Percentiles rank a stretch among this genome's conserved stretches.
phyloP scores from a whole-genome alignment of 2,888 invertebrate species.

The Ornithoptera priamus region DNA sequence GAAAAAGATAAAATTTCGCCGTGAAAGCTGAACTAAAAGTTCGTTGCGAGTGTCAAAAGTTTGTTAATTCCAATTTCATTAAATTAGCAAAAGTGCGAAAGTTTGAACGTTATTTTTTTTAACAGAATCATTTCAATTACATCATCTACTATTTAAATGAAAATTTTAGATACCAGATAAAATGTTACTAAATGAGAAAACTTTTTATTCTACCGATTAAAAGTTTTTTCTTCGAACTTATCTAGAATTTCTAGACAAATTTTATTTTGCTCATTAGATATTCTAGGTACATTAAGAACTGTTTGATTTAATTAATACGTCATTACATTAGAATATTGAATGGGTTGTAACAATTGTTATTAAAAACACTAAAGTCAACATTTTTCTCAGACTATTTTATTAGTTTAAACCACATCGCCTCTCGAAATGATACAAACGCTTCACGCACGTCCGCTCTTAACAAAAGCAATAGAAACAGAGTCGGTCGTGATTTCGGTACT shows the following conservation, averaged over 20 bases:
- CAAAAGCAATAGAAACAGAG: slow-evolving; percentile 16
- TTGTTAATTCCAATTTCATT: not conserved
- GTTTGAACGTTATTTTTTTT: not conserved
- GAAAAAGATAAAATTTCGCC: too few species aligned
- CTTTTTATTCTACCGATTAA: too few species aligned
- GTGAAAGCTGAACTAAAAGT: not conserved
- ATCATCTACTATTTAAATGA: slow-evolving; percentile 26
- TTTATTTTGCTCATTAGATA: too few species aligned
- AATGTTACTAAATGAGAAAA: too few species aligned
- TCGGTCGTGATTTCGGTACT: slow-evolving; percentile 28
- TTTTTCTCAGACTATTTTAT: slow-evolving; percentile 20
- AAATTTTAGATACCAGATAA: not conserved
- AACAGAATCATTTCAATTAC: slow-evolving; percentile 20
- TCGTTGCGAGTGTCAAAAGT: not conserved
- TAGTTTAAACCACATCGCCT: slow-evolving; percentile 36
- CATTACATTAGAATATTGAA: too few species aligned
- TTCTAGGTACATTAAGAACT: too few species aligned
- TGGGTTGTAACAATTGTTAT: too few species aligned
- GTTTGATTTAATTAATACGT: too few species aligned
- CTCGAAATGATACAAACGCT: slow-evolving; percentile 36
- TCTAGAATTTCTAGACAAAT: too few species aligned
- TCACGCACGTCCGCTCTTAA: slow-evolving; percentile 37
- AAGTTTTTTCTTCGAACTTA: too few species aligned
- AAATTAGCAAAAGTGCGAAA: slow-evolving; percentile 1
- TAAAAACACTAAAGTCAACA: not conserved